A percentile compares a stretch with the other conserved stretches of the same genome.
These are phyloP conservation scores for Dallia pectoralis DNA, from an alignment of 2,797 vertebrate species.

Conservation along the genomic window DNA sequence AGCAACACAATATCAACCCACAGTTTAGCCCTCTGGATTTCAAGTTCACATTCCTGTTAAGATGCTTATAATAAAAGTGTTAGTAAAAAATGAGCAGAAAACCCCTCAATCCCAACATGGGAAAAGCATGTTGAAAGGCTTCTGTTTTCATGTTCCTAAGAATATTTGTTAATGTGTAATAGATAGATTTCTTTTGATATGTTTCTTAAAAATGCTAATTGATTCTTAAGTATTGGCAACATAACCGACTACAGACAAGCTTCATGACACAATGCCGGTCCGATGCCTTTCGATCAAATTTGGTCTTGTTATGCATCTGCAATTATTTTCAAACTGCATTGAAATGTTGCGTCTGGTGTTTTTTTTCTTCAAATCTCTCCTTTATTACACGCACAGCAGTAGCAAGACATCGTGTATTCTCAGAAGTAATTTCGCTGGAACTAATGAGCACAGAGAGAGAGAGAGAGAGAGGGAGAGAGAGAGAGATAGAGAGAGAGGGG, in stretches of 20 bases:
- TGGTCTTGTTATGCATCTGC: conserved; percentile 19
- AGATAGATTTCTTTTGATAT: not conserved
- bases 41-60: too few relatives aligned
- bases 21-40: too few relatives aligned
- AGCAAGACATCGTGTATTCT: conserved; percentile 51
- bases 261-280: not conserved
- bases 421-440: conserved; percentile 71
- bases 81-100: too few relatives aligned
- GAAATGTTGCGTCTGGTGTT: conserved; percentile 18
- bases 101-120: too few relatives aligned
- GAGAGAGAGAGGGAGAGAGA: too few relatives aligned
- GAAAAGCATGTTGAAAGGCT: too few relatives aligned
- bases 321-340: conserved; percentile 36
- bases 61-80: too few relatives aligned
- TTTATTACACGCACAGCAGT: conserved; percentile 24
- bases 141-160: too few relatives aligned
- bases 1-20: too few relatives aligned
- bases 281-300: not conserved
- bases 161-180: too few relatives aligned
- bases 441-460: conserved; percentile 68
- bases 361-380: conserved; percentile 23
- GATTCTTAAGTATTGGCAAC: not conserved
- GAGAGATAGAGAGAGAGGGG: too few relatives aligned
- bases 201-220: not conserved
- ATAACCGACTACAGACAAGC: not conserved